phyloP scores from a whole-genome alignment of 2,113 vertebrate species.

The Machaerirhynchus nigripectus region DNA sequence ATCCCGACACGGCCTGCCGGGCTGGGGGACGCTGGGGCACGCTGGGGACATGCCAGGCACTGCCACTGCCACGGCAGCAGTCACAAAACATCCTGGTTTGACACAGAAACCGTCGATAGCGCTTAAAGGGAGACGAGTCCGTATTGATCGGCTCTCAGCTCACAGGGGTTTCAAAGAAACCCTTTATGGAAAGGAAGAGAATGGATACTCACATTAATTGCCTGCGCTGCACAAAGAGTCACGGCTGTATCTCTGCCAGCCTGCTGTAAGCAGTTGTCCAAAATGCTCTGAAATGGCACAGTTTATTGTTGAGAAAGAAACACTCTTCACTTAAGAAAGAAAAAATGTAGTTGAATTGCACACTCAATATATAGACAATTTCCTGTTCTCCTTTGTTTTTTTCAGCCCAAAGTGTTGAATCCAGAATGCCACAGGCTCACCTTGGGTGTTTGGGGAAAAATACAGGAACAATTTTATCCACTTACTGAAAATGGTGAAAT shows the following conservation, averaged over 20 bases:
- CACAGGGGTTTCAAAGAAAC: not conserved
- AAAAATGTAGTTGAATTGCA: not conserved
- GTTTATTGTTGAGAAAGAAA: not conserved
- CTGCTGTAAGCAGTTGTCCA: not conserved
- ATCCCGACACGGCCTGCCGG: rapidly evolving
- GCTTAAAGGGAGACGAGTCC: not conserved
- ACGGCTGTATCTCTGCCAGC: not conserved
- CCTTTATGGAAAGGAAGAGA: not conserved
- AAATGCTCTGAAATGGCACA: not conserved
- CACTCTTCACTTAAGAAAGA: not conserved
- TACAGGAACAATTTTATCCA: not conserved
- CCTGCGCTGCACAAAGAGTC: not conserved
- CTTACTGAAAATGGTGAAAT: not conserved
- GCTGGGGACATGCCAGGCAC: rapidly evolving
- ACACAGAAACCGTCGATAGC: rapidly evolving
- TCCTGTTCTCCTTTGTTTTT: not conserved
- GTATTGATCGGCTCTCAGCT: not conserved
- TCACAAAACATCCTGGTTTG: not conserved
- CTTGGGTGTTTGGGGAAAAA: not conserved
- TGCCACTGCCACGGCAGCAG: not conserved
- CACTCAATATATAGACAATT: not conserved
- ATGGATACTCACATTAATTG: not conserved
- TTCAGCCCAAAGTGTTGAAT: not conserved
- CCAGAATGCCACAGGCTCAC: not conserved
- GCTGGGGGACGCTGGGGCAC: not conserved